phyloP scores from a whole-genome alignment of 2,797 vertebrate species.

The Channa striata region DNA sequence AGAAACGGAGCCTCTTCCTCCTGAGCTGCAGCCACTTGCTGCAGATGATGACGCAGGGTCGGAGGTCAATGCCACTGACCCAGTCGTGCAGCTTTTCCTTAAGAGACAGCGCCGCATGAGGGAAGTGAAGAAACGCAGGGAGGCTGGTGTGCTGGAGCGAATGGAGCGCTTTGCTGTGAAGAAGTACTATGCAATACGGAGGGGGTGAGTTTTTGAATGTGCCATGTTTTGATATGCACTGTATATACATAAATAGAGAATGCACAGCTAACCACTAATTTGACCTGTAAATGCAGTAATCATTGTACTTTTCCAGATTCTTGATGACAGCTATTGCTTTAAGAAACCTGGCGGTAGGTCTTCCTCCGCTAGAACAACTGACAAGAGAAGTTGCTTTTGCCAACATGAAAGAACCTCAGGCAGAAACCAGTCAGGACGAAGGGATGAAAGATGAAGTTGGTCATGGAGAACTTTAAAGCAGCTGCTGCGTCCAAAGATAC shows the following conservation, averaged over 20 bases:
- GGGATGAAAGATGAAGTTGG: slow-evolving; percentile 75
- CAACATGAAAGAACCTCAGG: slow-evolving; percentile 84
- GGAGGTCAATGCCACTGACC: slow-evolving; percentile 84
- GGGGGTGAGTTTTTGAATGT: slow-evolving; percentile 84
- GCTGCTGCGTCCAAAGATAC: background rate
- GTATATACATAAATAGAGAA: background rate
- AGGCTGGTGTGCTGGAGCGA: slow-evolving; percentile 80
- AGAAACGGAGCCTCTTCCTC: slow-evolving; percentile 91
- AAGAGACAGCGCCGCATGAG: slow-evolving; percentile 87
- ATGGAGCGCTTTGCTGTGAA: slow-evolving; percentile 85
- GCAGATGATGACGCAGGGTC: slow-evolving; percentile 71
- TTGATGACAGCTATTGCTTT: slow-evolving; percentile 93
- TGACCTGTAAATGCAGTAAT: background rate
- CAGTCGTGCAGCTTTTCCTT: slow-evolving; percentile 88
- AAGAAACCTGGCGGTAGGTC: slow-evolving; percentile 89
- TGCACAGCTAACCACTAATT: background rate
- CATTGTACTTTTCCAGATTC: slow-evolving; percentile 77
- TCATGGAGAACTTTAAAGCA: slow-evolving; percentile 80
- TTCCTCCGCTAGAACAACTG: slow-evolving; percentile 90
- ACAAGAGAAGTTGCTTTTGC: slow-evolving; percentile 89
- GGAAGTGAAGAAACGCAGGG: slow-evolving; percentile 86
- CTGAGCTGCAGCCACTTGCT: slow-evolving; percentile 90
- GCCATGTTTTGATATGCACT: background rate
- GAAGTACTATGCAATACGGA: slow-evolving; percentile 90
- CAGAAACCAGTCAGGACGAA: slow-evolving; percentile 70